Conservation (phyloP, 30 jellyfish, hydroid and myxozoan genomes). For the Hydractinia symbiolongicarpus region DNA sequence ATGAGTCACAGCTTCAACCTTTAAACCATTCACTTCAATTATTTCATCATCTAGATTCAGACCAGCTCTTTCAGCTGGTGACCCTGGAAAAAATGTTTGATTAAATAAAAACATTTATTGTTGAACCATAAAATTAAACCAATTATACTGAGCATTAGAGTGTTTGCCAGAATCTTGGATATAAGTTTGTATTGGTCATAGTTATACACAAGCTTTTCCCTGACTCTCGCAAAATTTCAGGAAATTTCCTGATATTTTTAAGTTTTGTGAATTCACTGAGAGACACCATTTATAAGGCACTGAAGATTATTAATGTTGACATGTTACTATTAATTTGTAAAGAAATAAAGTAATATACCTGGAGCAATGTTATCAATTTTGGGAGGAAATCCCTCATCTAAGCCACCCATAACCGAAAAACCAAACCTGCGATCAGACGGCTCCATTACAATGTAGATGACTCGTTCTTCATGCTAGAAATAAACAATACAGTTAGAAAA, state of each 20-base stretch:
- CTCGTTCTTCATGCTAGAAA: conserved; percentile 54
- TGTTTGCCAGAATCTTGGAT: too few relatives aligned
- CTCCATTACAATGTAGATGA: conserved; percentile 39
- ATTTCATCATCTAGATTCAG: conserved; percentile 72
- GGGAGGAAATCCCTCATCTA: conserved; percentile 88
- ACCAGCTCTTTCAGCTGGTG: conserved; percentile 86
- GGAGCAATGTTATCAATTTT: conserved; percentile 76
- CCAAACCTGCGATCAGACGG: conserved; percentile 75
- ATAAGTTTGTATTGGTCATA: too few relatives aligned
- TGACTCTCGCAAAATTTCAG: too few relatives aligned
- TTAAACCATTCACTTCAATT: conserved; percentile 70
- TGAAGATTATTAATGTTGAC: too few relatives aligned
- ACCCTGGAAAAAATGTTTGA: conserved; percentile 29
- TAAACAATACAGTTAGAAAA: background rate
- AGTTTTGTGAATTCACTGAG: too few relatives aligned
- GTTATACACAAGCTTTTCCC: too few relatives aligned
- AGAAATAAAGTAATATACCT: conserved; percentile 32
- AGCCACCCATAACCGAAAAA: conserved; percentile 94
- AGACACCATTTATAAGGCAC: too few relatives aligned
- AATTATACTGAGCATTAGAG: too few relatives aligned
- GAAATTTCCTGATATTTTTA: too few relatives aligned
- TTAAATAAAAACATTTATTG: background rate
- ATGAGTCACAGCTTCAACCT: conserved; percentile 60
- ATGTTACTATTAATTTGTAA: too few relatives aligned
- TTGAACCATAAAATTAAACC: background rate